Evolutionary conservation across 2,888 invertebrate species (phyloP).

Genomic region (Herminia tarsipennalis): DNA sequence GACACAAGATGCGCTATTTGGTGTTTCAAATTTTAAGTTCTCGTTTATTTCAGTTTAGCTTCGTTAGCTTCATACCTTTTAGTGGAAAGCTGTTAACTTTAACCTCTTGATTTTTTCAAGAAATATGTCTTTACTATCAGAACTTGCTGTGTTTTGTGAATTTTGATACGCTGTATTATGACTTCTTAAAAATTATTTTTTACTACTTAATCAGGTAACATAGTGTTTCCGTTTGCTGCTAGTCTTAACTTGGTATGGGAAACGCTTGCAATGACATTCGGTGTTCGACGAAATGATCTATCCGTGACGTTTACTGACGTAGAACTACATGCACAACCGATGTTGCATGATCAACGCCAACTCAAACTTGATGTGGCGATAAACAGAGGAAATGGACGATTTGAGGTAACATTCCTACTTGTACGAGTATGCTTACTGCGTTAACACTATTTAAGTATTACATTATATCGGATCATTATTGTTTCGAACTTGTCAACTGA

Average conservation of each 20-base stretch:
- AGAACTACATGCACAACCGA: slow-evolving; percentile 86
- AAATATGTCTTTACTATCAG: not conserved
- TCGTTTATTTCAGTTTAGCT: not conserved
- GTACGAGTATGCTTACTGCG: too few relatives aligned
- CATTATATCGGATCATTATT: not conserved
- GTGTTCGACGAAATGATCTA: slow-evolving; percentile 84
- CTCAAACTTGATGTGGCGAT: slow-evolving; percentile 82
- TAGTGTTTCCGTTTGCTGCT: slow-evolving; percentile 91
- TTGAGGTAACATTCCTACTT: slow-evolving; percentile 82
- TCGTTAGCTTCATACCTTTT: not conserved
- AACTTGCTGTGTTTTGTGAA: not conserved
- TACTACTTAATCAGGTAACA: slow-evolving; percentile 58
- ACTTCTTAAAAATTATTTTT: not conserved
- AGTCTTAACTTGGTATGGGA: slow-evolving; percentile 90
- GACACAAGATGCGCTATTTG: too few relatives aligned
- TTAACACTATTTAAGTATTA: too few relatives aligned
- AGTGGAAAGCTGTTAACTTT: not conserved
- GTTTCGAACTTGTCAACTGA: too few relatives aligned
- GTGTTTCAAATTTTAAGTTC: too few relatives aligned
- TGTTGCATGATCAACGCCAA: slow-evolving; percentile 75
- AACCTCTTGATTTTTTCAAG: too few relatives aligned
- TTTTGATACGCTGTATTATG: not conserved
- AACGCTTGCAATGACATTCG: slow-evolving; percentile 84
- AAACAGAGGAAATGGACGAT: slow-evolving; percentile 85
- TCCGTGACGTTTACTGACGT: slow-evolving; percentile 88